Conservation (phyloP, 2,888 invertebrate genomes). For the Cyclophora punctaria region DNA sequence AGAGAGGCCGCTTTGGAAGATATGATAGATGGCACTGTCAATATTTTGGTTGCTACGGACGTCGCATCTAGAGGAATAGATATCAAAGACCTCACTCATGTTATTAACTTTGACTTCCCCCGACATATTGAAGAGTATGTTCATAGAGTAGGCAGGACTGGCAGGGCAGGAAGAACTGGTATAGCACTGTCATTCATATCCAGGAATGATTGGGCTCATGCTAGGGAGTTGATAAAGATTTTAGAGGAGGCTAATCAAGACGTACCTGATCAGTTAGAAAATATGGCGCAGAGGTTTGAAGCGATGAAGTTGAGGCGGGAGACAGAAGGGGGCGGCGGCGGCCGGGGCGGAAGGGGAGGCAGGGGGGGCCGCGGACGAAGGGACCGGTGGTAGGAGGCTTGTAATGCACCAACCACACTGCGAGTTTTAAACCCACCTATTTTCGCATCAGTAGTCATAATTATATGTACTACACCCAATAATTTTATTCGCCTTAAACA, state of each 20-base stretch:
- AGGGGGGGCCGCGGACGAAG: slow-evolving; percentile 37
- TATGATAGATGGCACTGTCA: slow-evolving; percentile 84
- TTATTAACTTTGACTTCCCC: slow-evolving; percentile 95
- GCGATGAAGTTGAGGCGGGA: slow-evolving; percentile 79
- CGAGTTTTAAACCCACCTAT: no score
- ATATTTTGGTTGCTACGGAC: slow-evolving; percentile 94
- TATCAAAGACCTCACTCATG: slow-evolving; percentile 91
- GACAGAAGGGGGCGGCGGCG: slow-evolving; percentile 62
- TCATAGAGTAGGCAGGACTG: slow-evolving; percentile 96
- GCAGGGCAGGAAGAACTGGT: slow-evolving; percentile 91
- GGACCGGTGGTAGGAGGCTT: slow-evolving; percentile 34
- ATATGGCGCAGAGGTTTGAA: slow-evolving; percentile 84
- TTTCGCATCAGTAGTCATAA: no score
- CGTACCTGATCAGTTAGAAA: slow-evolving; percentile 82
- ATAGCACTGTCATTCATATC: slow-evolving; percentile 88
- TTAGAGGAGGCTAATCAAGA: slow-evolving; percentile 90
- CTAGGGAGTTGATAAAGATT: slow-evolving; percentile 87
- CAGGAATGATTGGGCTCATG: slow-evolving; percentile 86
- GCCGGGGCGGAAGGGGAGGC: slow-evolving; percentile 47
- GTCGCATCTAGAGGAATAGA: slow-evolving; percentile 96
- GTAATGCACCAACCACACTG: no score
- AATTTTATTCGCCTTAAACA: no score
- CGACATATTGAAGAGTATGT: slow-evolving; percentile 96
- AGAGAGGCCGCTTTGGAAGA: slow-evolving; percentile 89
- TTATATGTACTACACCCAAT: no score